phyloP scores from a whole-genome alignment of 2,113 vertebrate species.

The Anthoscopus minutus region DNA sequence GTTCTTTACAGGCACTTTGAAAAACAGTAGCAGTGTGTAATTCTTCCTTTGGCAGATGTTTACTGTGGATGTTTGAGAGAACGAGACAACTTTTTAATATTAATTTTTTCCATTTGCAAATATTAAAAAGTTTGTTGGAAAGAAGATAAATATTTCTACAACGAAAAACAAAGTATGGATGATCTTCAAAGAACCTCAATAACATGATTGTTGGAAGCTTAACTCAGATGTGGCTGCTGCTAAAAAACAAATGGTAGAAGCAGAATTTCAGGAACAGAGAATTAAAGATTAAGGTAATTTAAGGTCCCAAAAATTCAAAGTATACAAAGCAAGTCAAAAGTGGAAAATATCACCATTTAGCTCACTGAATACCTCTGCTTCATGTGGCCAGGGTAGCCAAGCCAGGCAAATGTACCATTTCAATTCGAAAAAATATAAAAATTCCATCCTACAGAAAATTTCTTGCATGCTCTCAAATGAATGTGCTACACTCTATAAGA shows the following conservation, averaged over 20 bases:
- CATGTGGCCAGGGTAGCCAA: neutral
- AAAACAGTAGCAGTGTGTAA: neutral
- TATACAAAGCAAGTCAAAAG: neutral
- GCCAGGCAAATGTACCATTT: neutral
- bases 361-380: neutral
- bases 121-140: neutral
- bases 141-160: constrained; percentile 4
- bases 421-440: neutral
- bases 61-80: neutral
- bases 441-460: neutral
- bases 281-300: neutral
- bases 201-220: neutral
- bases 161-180: neutral
- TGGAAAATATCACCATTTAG: neutral
- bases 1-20: neutral
- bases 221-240: neutral
- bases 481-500: neutral
- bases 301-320: neutral
- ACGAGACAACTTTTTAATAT: neutral
- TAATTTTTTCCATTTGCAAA: neutral
- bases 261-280: neutral
- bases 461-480: neutral
- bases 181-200: neutral
- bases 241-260: neutral
- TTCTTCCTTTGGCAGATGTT: neutral